These are phyloP conservation scores for Polymixis lichenea DNA, from an alignment of 2,888 invertebrate species.

Conservation along the genomic window DNA sequence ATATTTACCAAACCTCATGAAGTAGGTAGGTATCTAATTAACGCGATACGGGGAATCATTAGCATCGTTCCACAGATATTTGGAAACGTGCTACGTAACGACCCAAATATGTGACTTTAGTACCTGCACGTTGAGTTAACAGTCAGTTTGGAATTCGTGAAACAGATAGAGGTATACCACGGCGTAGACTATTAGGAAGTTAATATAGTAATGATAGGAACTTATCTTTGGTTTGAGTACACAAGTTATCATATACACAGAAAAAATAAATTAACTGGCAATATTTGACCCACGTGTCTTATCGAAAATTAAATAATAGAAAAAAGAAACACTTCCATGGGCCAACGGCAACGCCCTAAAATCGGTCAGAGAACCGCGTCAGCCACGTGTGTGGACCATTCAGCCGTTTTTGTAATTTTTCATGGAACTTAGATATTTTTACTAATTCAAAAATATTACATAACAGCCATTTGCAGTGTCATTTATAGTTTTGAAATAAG, in stretches of 20 bases:
- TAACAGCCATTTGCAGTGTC: too few relatives aligned
- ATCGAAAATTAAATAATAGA: too few relatives aligned
- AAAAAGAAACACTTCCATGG: too few relatives aligned
- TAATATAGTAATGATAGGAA: not conserved
- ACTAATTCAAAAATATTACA: too few relatives aligned
- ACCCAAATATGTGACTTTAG: slow-evolving; percentile 46
- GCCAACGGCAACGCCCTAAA: too few relatives aligned
- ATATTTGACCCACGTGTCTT: too few relatives aligned
- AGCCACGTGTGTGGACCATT: too few relatives aligned
- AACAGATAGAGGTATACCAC: not conserved
- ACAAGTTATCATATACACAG: not conserved
- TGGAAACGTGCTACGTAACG: slow-evolving; percentile 40
- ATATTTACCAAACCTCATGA: slow-evolving; percentile 29
- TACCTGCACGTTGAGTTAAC: slow-evolving; percentile 23
- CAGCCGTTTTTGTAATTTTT: too few relatives aligned
- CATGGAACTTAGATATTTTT: too few relatives aligned
- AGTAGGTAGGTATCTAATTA: slow-evolving; percentile 34
- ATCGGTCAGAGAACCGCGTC: too few relatives aligned
- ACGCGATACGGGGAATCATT: slow-evolving; percentile 37
- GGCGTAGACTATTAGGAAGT: not conserved
- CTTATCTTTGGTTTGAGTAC: not conserved
- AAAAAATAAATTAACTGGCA: too few relatives aligned
- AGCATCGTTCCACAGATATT: slow-evolving; percentile 42
- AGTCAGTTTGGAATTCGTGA: slow-evolving; percentile 20
- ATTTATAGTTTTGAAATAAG: too few relatives aligned